These are phyloP conservation scores for Cotesia typhae DNA, from an alignment of 1,140 invertebrate species.

Conservation along the genomic window DNA sequence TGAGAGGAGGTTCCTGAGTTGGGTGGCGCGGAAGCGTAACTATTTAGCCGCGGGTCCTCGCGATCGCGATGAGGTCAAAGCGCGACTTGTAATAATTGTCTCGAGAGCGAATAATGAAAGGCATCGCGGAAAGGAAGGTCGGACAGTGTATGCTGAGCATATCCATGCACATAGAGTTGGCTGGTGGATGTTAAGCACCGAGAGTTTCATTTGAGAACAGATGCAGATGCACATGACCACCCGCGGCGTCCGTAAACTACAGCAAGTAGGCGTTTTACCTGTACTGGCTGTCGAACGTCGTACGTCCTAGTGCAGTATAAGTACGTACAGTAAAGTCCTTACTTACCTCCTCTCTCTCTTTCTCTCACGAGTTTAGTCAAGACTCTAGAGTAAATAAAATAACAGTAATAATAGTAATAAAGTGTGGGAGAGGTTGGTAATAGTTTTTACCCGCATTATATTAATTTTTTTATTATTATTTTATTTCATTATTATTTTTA, in stretches of 20 bases:
- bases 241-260: conserved; percentile 37
- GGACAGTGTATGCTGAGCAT: background rate
- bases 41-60: conserved; percentile 16
- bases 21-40: conserved; percentile 26
- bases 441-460: conserved; percentile 30
- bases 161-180: conserved; percentile 12
- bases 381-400: conserved; percentile 12
- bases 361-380: background rate
- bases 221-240: conserved; percentile 38
- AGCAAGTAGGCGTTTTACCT: conserved; percentile 47
- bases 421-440: conserved; percentile 54
- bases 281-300: conserved; percentile 41
- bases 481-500: too few relatives aligned
- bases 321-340: too few relatives aligned
- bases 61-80: conserved; percentile 25
- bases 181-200: conserved; percentile 13
- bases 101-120: conserved; percentile 13
- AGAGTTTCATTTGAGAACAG: background rate
- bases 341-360: background rate
- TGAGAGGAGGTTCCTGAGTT: background rate
- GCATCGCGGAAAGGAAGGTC: conserved; percentile 19
- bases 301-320: conserved; percentile 13
- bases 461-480: background rate
- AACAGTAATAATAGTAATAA: conserved; percentile 45
- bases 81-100: conserved; percentile 26